These are phyloP conservation scores for Sebastes taczanowskii DNA, from an alignment of 2,797 vertebrate species.

Conservation along the genomic window DNA sequence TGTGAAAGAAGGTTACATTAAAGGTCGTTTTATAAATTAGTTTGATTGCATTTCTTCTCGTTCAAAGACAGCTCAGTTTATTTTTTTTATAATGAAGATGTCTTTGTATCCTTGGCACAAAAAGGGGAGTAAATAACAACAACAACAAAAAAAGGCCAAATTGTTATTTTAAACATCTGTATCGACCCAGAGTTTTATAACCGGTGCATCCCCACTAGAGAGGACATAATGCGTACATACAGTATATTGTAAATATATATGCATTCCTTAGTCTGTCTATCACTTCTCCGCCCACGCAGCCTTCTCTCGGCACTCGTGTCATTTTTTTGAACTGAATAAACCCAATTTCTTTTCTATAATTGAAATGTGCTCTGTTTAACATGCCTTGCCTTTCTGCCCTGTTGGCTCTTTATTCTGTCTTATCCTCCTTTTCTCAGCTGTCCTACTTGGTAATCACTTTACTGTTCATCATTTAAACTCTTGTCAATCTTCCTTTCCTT, in stretches of 20 bases:
- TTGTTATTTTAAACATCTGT: too few relatives aligned
- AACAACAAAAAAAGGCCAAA: too few relatives aligned
- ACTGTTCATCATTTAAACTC: not conserved
- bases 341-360: constrained; percentile 13
- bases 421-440: not conserved
- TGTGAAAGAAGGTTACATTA: not conserved
- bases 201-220: too few relatives aligned
- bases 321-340: not conserved
- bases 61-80: not conserved
- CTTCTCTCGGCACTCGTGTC: not conserved
- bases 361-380: constrained; percentile 4
- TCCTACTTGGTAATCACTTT: not conserved
- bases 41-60: not conserved
- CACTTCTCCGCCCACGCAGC: not conserved
- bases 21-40: too few relatives aligned
- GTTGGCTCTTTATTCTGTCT: not conserved
- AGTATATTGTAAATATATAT: not conserved
- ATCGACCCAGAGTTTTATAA: too few relatives aligned
- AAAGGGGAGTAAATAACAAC: too few relatives aligned
- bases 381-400: not conserved
- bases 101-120: too few relatives aligned
- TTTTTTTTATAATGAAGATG: not conserved
- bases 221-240: not conserved
- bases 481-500: not conserved
- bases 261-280: not conserved